Evolutionary conservation across 2,797 vertebrate genomes (phyloP).

Genomic region (Heteromormyrus szaboi): DNA sequence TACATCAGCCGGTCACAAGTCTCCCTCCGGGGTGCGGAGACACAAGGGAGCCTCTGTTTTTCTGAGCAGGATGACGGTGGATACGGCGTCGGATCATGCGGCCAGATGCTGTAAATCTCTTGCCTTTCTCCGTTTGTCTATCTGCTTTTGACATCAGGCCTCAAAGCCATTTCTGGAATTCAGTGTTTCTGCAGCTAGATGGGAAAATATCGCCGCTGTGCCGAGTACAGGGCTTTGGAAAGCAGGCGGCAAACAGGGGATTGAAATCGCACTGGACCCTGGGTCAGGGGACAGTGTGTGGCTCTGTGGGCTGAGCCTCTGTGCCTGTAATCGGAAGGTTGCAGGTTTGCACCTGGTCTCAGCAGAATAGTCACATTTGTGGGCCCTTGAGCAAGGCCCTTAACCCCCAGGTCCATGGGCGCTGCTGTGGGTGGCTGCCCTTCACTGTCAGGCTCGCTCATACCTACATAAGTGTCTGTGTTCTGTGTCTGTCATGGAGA

Average conservation of each 20-base stretch:
- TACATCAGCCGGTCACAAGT: not conserved
- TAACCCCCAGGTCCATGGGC: not conserved
- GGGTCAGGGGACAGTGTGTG: not conserved
- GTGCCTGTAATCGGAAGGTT: not conserved
- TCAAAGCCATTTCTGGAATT: not conserved
- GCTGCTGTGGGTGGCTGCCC: not conserved
- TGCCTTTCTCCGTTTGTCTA: not conserved
- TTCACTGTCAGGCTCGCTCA: not conserved
- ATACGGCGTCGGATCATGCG: not conserved
- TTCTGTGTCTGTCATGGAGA: not conserved
- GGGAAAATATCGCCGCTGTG: not conserved
- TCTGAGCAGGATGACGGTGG: not conserved
- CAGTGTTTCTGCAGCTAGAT: not conserved
- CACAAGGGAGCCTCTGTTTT: not conserved
- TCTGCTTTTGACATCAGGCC: not conserved
- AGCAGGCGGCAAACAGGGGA: not conserved
- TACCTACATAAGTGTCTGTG: not conserved
- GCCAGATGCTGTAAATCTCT: not conserved
- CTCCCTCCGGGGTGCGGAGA: not conserved
- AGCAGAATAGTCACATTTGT: not conserved
- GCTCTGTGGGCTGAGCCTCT: not conserved
- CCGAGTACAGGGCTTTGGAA: not conserved
- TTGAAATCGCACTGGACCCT: not conserved
- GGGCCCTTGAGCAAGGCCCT: not conserved
- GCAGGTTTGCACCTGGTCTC: not conserved